These are phyloP conservation scores for Botia kubotai DNA, from an alignment of 2,797 vertebrate genomes.

Conservation along the genomic window DNA sequence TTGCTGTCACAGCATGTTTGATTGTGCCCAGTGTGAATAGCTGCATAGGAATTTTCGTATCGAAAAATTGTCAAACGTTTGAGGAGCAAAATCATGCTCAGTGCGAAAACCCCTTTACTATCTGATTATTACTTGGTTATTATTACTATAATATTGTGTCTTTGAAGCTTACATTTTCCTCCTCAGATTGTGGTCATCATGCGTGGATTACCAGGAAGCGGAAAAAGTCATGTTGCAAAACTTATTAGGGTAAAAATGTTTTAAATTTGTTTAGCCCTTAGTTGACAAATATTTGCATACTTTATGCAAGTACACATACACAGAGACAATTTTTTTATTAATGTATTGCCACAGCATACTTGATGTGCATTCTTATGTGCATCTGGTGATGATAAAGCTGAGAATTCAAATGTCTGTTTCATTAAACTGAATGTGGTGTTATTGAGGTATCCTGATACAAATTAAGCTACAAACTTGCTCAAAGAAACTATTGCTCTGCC, in stretches of 20 bases:
- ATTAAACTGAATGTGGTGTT: too few species aligned
- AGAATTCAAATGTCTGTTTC: background rate
- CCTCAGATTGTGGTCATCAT: conserved; percentile 96
- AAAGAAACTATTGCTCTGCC: too few species aligned
- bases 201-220: conserved; percentile 96
- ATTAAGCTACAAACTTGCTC: too few species aligned
- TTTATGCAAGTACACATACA: background rate
- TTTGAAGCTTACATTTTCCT: conserved; percentile 26
- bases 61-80: too few species aligned
- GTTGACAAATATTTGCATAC: background rate
- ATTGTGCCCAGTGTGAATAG: too few species aligned
- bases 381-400: background rate
- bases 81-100: too few species aligned
- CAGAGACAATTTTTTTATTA: background rate
- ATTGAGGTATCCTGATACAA: too few species aligned
- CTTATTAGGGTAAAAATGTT: conserved; percentile 88
- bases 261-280: background rate
- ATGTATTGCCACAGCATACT: background rate
- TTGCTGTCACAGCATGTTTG: too few species aligned
- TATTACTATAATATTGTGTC: background rate
- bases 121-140: background rate
- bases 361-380: background rate
- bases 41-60: too few species aligned
- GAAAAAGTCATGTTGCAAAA: conserved; percentile 97
- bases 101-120: background rate